phyloP scores from a whole-genome alignment of 2,113 vertebrate genomes.

The Centropus bengalensis region DNA sequence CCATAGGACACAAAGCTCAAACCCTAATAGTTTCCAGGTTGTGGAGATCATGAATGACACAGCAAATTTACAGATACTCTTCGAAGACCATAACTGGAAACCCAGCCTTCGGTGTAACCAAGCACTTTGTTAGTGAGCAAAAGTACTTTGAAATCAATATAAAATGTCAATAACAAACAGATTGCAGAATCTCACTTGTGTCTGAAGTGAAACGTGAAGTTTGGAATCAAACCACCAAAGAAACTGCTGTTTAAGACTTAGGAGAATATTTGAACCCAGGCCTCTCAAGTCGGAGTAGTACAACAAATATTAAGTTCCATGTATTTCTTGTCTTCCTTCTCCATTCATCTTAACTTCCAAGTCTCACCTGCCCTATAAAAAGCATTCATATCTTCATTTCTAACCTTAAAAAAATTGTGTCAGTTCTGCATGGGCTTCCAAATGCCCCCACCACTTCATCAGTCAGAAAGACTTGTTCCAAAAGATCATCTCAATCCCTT shows the following conservation, averaged over 20 bases:
- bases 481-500: neutral
- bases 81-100: constrained; percentile 2
- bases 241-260: neutral
- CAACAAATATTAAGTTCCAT: neutral
- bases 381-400: neutral
- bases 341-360: neutral
- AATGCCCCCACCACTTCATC: neutral
- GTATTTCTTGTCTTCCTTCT: neutral
- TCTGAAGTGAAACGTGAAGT: neutral
- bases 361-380: neutral
- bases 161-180: constrained; percentile 1
- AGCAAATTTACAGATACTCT: neutral
- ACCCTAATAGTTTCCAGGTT: neutral
- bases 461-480: neutral
- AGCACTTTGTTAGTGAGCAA: neutral
- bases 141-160: constrained; percentile 20
- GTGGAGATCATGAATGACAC: neutral
- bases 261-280: neutral
- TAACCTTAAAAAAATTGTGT: neutral
- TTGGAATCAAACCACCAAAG: neutral
- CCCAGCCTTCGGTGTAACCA: neutral
- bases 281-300: neutral
- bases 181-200: neutral
- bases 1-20: neutral
- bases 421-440: neutral